phyloP scores from a whole-genome alignment of 2,113 vertebrate genomes.

The Notarius quadriscutis region DNA sequence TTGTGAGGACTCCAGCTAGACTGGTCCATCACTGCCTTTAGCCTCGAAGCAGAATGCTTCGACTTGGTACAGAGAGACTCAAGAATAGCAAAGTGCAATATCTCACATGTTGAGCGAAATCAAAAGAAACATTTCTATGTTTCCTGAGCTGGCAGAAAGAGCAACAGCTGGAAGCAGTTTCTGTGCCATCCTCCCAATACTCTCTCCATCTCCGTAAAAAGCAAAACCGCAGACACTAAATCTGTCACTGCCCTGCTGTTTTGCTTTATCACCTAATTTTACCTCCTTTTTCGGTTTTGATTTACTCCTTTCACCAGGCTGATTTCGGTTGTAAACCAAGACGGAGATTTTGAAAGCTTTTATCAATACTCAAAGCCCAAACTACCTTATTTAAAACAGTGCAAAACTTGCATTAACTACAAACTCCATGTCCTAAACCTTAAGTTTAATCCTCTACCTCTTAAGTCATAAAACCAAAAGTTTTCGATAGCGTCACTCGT shows the following conservation, averaged over 20 bases:
- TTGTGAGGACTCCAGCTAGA: conserved; percentile 3
- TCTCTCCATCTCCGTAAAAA: not conserved
- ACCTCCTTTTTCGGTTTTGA: not conserved
- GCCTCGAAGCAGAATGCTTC: conserved; percentile 38
- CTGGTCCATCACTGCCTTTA: conserved; percentile 12
- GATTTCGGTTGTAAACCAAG: not conserved
- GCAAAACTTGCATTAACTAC: conserved; percentile 1
- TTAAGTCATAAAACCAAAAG: conserved; percentile 43
- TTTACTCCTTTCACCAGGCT: not conserved
- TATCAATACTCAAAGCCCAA: not conserved
- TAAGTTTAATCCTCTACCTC: conserved; percentile 42
- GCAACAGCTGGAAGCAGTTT: conserved; percentile 14
- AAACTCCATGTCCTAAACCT: not conserved
- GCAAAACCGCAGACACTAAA: not conserved
- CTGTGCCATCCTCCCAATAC: conserved; percentile 2
- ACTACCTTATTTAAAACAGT: not conserved
- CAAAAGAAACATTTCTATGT: conserved; percentile 36
- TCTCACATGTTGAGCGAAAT: conserved; percentile 23
- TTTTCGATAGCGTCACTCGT: not conserved
- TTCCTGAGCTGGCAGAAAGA: conserved; percentile 30
- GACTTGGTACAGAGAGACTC: conserved; percentile 20
- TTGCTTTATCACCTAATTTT: not conserved
- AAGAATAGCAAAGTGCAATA: conserved; percentile 17
- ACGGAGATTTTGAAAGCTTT: conserved; percentile 5
- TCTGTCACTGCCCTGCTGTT: not conserved